Conservation (phyloP, 2,888 invertebrate genomes). For the Ophioninae sp. region DNA sequence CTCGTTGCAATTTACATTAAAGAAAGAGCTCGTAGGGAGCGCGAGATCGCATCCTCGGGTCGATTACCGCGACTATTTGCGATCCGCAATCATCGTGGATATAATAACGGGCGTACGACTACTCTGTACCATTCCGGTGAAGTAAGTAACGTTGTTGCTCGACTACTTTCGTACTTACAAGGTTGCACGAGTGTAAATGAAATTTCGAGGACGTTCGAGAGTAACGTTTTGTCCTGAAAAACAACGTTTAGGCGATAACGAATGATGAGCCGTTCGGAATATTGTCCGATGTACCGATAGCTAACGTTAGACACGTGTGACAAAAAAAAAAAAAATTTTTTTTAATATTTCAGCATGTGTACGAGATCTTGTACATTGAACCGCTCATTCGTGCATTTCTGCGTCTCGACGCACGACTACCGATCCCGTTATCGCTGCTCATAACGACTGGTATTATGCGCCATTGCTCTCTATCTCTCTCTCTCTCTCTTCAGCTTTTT, state of each 20-base stretch:
- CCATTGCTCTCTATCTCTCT: conserved; percentile 14
- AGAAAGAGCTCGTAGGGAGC: background rate
- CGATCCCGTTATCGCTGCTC: conserved; percentile 58
- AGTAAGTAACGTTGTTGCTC: conserved; percentile 51
- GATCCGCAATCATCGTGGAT: conserved; percentile 53
- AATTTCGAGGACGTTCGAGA: too few species aligned
- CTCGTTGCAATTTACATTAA: conserved; percentile 44
- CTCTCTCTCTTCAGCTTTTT: conserved; percentile 1
- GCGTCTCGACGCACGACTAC: conserved; percentile 41
- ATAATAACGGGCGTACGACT: conserved; percentile 33
- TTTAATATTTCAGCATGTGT: conserved; percentile 12
- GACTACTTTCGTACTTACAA: conserved; percentile 24
- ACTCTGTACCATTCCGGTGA: conserved; percentile 51
- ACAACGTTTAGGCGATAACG: too few species aligned
- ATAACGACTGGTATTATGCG: conserved; percentile 46
- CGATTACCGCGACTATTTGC: conserved; percentile 53
- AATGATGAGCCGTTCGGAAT: too few species aligned
- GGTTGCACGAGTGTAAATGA: background rate
- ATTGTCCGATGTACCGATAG: too few species aligned
- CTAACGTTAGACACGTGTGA: background rate
- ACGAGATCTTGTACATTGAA: conserved; percentile 3
- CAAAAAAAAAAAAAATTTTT: too few species aligned
- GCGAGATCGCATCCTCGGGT: conserved; percentile 25
- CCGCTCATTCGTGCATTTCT: conserved; percentile 46
- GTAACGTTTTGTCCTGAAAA: too few species aligned